Percentiles rank a stretch among this genome's conserved stretches.
phyloP scores from a whole-genome alignment of 2,888 invertebrate genomes.

The Ligdia adustata region DNA sequence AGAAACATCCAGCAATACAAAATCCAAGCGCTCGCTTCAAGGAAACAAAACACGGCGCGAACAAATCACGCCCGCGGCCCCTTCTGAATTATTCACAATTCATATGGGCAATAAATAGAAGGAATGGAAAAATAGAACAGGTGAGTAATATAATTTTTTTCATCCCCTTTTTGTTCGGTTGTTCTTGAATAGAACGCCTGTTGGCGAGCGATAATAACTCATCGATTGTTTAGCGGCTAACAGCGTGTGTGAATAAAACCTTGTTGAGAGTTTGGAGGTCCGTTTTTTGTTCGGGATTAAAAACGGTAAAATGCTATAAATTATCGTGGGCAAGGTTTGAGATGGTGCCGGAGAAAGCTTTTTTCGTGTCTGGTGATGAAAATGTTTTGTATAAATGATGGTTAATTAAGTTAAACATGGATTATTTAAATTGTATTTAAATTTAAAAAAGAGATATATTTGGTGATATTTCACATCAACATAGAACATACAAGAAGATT shows the following conservation, averaged over 20 bases:
- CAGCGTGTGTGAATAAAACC: slow-evolving; percentile 48
- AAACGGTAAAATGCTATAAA: no score
- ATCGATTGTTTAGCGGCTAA: slow-evolving; percentile 74
- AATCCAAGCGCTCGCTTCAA: no score
- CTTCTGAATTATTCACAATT: slow-evolving; percentile 74
- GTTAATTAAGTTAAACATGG: no score
- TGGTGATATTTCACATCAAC: no score
- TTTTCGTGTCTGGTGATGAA: no score
- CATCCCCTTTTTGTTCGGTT: slow-evolving; percentile 52
- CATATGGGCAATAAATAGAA: slow-evolving; percentile 64
- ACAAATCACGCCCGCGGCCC: slow-evolving; percentile 56
- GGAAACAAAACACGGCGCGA: slow-evolving; percentile 57
- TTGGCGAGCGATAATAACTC: slow-evolving; percentile 76
- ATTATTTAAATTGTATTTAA: no score
- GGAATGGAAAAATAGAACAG: slow-evolving; percentile 56
- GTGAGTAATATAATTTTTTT: slow-evolving; percentile 70
- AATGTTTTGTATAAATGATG: no score
- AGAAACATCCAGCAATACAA: no score
- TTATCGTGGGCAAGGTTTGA: no score
- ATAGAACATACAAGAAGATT: no score
- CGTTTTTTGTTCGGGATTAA: slow-evolving; percentile 12
- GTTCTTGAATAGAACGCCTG: slow-evolving; percentile 49
- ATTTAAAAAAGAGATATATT: no score
- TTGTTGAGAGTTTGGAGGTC: slow-evolving; percentile 35
- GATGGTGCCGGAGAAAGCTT: no score